phyloP scores from a whole-genome alignment of 2,888 invertebrate species.

The Vannuccia rotundouncinata region DNA sequence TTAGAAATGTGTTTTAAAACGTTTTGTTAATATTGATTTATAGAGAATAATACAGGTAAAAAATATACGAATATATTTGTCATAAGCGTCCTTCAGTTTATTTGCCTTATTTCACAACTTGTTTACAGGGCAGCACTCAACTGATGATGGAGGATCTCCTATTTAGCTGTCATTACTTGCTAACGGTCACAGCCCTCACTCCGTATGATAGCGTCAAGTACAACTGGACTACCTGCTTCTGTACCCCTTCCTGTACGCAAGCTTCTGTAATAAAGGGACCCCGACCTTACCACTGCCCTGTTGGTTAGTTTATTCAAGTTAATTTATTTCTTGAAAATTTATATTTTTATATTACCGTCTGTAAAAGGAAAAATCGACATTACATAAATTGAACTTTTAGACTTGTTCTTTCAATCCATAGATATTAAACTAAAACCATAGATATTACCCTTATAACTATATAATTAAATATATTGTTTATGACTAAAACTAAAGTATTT shows the following conservation, averaged over 20 bases:
- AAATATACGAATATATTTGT: too few relatives aligned
- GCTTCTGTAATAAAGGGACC: neutral
- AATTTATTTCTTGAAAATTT: neutral
- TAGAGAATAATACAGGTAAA: too few relatives aligned
- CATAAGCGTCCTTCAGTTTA: too few relatives aligned
- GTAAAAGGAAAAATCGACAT: too few relatives aligned
- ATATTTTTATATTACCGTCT: neutral
- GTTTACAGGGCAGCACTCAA: neutral
- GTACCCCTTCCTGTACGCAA: neutral
- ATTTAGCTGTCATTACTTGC: slow-evolving; percentile 2
- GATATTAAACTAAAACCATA: too few relatives aligned
- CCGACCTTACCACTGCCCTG: neutral
- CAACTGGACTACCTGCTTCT: slow-evolving; percentile 6
- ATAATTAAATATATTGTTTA: too few relatives aligned
- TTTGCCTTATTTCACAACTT: neutral
- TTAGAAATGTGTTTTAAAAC: too few relatives aligned
- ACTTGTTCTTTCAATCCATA: too few relatives aligned
- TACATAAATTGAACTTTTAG: too few relatives aligned
- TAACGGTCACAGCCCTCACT: neutral
- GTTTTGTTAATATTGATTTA: too few relatives aligned
- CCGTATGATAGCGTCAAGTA: slow-evolving; percentile 6
- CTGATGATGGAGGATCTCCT: neutral
- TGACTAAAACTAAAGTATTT: too few relatives aligned
- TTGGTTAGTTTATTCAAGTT: neutral
- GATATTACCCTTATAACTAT: too few relatives aligned